Evolutionary conservation across 2,113 vertebrate genomes (phyloP).

Genomic region (Cyphomyrus discorhynchus): DNA sequence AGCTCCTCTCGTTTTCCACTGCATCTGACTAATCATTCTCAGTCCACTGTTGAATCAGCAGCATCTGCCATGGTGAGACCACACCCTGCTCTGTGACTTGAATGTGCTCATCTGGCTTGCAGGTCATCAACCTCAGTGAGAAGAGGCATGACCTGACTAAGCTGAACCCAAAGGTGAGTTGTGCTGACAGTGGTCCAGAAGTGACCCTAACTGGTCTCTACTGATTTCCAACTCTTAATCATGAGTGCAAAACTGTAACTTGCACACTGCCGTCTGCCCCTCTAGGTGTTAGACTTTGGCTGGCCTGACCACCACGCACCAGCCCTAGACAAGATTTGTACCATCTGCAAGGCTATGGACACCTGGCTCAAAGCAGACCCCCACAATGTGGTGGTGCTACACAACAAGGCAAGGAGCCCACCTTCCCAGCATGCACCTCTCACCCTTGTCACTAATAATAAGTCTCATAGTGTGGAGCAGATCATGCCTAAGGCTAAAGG

Average conservation of each 20-base stretch:
- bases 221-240: not conserved
- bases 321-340: conserved; percentile 94
- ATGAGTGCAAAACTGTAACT: not conserved
- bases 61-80: not conserved
- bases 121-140: conserved; percentile 97
- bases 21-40: not conserved
- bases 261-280: not conserved
- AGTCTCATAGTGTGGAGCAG: not conserved
- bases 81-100: not conserved
- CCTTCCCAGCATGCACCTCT: not conserved
- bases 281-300: conserved; percentile 89
- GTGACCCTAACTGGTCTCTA: not conserved
- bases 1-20: not conserved
- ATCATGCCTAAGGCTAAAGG: not conserved
- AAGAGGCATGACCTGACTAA: conserved; percentile 79
- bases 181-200: not conserved
- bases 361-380: conserved; percentile 82
- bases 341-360: conserved; percentile 97
- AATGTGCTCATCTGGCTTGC: conserved; percentile 18
- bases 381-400: conserved; percentile 89
- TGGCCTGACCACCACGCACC: conserved; percentile 98
- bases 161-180: conserved; percentile 82
- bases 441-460: not conserved
- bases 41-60: not conserved
- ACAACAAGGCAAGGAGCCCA: conserved; percentile 78